phyloP scores from a whole-genome alignment of 2,113 vertebrate genomes.

The Pluvialis apricaria region DNA sequence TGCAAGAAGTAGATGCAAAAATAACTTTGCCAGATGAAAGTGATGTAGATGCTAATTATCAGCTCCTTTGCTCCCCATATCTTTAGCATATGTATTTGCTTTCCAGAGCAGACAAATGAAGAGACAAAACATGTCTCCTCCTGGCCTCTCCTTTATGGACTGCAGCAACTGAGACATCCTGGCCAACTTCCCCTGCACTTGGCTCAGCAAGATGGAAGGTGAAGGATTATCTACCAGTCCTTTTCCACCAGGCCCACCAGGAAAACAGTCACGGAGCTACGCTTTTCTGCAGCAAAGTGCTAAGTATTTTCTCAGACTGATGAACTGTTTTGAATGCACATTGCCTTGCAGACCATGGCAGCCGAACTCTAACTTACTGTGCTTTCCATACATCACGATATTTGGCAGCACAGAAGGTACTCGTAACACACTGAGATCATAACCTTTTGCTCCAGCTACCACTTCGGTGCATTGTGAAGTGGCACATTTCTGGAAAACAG shows the following conservation, averaged over 20 bases:
- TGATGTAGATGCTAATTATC: neutral
- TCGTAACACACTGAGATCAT: neutral
- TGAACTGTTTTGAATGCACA: neutral
- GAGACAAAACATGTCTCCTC: neutral
- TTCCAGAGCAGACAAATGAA: neutral
- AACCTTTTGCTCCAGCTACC: neutral
- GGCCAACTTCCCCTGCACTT: neutral
- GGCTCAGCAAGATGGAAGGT: neutral
- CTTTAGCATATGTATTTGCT: neutral
- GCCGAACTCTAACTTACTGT: neutral
- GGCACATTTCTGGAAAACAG: neutral
- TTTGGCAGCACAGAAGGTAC: neutral
- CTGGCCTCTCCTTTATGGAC: neutral
- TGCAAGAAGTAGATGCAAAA: neutral
- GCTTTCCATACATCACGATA: neutral
- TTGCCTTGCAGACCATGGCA: neutral
- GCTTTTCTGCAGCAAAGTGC: neutral
- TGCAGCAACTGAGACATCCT: neutral
- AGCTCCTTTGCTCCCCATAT: neutral
- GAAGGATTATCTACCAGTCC: neutral
- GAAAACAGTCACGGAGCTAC: neutral
- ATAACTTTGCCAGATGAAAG: neutral
- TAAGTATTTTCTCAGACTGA: conserved; percentile 32
- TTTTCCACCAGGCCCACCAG: neutral
- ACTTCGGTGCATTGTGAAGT: neutral